Conservation (phyloP, 2,113 vertebrate genomes). For the Coptodon rendalli region DNA sequence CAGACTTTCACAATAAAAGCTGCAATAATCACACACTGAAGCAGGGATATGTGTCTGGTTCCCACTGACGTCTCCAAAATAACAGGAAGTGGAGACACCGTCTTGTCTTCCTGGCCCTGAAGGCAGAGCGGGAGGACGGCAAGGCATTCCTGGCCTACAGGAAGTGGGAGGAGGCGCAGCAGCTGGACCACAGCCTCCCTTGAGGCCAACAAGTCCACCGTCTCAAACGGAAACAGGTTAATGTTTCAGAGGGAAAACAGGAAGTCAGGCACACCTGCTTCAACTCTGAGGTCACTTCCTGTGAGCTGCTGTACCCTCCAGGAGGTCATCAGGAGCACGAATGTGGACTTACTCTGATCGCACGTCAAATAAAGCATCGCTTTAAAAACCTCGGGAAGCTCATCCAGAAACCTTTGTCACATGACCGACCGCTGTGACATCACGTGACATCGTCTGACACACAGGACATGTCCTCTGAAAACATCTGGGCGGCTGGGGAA, state of each 20-base stretch:
- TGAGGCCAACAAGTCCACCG: not conserved
- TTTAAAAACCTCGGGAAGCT: not conserved
- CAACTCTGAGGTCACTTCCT: not conserved
- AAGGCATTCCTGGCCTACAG: not conserved
- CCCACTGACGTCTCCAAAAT: not conserved
- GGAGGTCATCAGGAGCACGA: not conserved
- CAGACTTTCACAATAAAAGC: not conserved
- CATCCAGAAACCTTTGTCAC: not conserved
- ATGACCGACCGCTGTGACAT: not conserved
- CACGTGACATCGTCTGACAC: not conserved
- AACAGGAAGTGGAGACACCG: not conserved
- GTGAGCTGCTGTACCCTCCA: not conserved
- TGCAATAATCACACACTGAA: not conserved
- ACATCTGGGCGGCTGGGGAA: not conserved
- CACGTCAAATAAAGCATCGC: not conserved
- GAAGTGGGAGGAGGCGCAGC: not conserved
- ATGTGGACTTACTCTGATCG: not conserved
- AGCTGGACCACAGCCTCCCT: not conserved
- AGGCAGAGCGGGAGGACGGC: not conserved
- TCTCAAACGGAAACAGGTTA: not conserved
- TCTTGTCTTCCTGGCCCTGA: not conserved
- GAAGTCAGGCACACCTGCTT: conserved; percentile 7
- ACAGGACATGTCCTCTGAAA: not conserved
- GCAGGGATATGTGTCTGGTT: not conserved
- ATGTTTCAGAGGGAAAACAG: conserved; percentile 4